Evolutionary conservation across 2,888 invertebrate species (phyloP).

Genomic region (Tetragonula carbonaria): DNA sequence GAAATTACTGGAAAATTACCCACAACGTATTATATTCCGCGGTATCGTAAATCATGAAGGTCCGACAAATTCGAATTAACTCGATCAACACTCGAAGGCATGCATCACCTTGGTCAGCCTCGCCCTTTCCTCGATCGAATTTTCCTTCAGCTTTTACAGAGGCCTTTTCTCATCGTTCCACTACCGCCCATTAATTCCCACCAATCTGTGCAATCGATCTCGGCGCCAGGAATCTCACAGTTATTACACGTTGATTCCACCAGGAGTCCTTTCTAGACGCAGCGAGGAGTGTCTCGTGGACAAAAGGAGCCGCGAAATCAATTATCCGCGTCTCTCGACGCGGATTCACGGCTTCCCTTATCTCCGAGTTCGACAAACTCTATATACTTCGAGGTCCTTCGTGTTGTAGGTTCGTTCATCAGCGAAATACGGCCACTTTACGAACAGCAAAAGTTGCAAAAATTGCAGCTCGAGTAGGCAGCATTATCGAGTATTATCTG

Average conservation of each 20-base stretch:
- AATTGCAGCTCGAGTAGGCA: not conserved
- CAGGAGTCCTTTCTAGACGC: too few species aligned
- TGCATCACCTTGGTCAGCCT: not conserved
- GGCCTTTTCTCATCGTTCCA: not conserved
- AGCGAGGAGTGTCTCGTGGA: too few species aligned
- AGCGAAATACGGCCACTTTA: not conserved
- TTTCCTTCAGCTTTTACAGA: not conserved
- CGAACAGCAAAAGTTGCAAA: not conserved
- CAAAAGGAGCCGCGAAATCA: slow-evolving; percentile 22
- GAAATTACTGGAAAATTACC: not conserved
- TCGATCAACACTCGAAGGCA: slow-evolving; percentile 19
- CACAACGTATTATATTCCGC: not conserved
- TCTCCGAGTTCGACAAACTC: slow-evolving; percentile 17
- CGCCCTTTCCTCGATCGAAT: not conserved
- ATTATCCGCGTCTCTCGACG: slow-evolving; percentile 15
- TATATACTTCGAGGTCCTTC: slow-evolving; percentile 16
- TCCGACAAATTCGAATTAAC: slow-evolving; percentile 2
- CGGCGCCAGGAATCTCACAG: slow-evolving; percentile 9
- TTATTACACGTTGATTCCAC: not conserved
- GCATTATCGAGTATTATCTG: not conserved
- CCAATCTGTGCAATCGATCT: slow-evolving; percentile 13
- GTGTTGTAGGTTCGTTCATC: slow-evolving; percentile 11
- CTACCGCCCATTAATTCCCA: slow-evolving; percentile 25
- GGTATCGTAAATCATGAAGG: slow-evolving; percentile 13
- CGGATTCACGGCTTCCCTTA: slow-evolving; percentile 24